A percentile compares a stretch with the other conserved stretches of the same genome.
These are phyloP conservation scores for Petrocephalus zakoni DNA, from an alignment of 2,113 vertebrate species.

Conservation along the genomic window DNA sequence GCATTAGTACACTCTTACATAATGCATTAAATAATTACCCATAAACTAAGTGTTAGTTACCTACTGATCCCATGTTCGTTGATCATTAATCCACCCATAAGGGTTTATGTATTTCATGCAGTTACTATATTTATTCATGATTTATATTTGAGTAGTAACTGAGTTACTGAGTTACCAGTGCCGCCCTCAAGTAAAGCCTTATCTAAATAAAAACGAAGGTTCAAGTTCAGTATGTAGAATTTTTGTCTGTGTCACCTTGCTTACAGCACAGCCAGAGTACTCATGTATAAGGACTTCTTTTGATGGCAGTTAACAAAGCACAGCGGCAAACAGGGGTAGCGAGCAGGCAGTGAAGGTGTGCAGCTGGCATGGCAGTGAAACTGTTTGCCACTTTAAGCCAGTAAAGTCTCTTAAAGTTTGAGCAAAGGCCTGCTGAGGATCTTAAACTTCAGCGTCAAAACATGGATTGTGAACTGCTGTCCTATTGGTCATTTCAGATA, in stretches of 20 bases:
- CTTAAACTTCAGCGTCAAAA: background rate
- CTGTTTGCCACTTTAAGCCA: background rate
- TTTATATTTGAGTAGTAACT: background rate
- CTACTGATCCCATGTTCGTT: background rate
- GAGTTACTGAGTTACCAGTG: background rate
- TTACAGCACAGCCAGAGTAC: background rate
- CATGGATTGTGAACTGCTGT: background rate
- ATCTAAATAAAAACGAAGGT: background rate
- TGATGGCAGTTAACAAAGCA: background rate
- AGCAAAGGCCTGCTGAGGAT: background rate
- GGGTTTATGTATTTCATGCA: background rate
- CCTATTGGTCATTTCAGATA: slow-evolving; percentile 55
- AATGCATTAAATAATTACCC: background rate
- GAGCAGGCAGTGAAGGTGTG: background rate
- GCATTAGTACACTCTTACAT: background rate
- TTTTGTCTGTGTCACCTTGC: background rate
- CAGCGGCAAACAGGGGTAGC: background rate
- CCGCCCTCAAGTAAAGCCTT: background rate
- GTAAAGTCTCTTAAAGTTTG: background rate
- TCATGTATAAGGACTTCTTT: background rate
- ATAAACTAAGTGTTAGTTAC: background rate
- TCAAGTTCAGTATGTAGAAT: background rate
- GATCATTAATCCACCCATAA: background rate
- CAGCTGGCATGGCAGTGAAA: background rate
- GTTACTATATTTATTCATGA: background rate